A percentile compares a stretch with the other conserved stretches of the same genome.
Evolutionary conservation across 2,888 invertebrate genomes (phyloP).

Genomic region (Drosophila setosimentum): DNA sequence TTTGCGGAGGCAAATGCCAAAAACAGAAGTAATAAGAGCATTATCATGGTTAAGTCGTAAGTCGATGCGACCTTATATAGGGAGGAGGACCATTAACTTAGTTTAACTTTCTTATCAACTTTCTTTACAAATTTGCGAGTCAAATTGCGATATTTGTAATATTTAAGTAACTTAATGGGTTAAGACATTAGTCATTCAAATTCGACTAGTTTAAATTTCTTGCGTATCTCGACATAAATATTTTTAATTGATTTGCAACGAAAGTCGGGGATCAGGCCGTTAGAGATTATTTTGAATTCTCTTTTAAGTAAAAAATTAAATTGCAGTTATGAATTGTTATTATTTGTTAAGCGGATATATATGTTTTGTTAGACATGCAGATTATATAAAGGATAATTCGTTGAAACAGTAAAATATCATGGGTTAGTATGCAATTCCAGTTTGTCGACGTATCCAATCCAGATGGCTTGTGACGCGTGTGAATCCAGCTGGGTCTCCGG

Average conservation of each 20-base stretch:
- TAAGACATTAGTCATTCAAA: neutral
- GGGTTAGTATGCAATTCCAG: slow-evolving; percentile 36
- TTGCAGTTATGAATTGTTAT: neutral
- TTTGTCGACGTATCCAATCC: slow-evolving; percentile 1
- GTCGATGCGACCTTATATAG: neutral
- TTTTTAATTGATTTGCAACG: neutral
- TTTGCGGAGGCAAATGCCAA: slow-evolving; percentile 12
- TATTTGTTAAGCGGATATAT: neutral
- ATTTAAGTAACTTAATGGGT: neutral
- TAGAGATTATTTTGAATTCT: neutral
- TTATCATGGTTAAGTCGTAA: slow-evolving; percentile 22
- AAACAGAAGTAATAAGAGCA: slow-evolving; percentile 9
- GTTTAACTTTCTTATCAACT: neutral
- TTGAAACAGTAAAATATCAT: neutral
- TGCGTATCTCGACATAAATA: neutral
- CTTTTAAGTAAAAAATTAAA: neutral
- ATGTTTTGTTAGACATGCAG: neutral
- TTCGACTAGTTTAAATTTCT: neutral
- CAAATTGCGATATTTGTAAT: neutral
- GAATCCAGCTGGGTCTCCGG: slow-evolving; percentile 42
- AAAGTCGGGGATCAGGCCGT: neutral
- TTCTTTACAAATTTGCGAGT: neutral
- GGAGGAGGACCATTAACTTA: neutral
- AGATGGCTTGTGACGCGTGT: slow-evolving; percentile 25
- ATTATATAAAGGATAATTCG: neutral